Percentiles rank a stretch among this genome's conserved stretches.
These are phyloP conservation scores for Ophion obscuratus DNA, from an alignment of 2,888 invertebrate genomes.

Conservation along the genomic window DNA sequence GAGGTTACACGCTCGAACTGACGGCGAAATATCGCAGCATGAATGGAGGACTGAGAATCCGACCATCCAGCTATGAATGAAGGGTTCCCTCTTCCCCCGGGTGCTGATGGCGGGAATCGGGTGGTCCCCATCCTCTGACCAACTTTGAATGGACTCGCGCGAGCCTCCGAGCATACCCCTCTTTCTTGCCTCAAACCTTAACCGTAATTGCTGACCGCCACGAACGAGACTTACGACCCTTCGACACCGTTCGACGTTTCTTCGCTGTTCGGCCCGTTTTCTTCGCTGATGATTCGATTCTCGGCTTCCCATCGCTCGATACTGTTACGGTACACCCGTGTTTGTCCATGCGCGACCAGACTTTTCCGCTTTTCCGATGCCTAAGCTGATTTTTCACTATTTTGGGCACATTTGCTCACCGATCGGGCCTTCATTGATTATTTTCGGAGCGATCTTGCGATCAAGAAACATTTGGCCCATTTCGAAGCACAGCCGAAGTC, in stretches of 20 bases:
- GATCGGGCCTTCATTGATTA: too few relatives aligned
- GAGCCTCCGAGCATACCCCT: conserved; percentile 33
- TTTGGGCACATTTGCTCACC: too few relatives aligned
- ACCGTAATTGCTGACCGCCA: conserved; percentile 67
- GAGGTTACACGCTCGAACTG: conserved; percentile 31
- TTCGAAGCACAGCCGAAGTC: too few relatives aligned
- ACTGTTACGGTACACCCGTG: not conserved
- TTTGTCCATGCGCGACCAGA: not conserved
- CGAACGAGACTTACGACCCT: conserved; percentile 68
- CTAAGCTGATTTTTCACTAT: too few relatives aligned
- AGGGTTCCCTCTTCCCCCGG: conserved; percentile 55
- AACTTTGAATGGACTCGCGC: conserved; percentile 54
- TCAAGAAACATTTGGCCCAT: too few relatives aligned
- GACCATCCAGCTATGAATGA: conserved; percentile 76
- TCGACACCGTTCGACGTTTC: conserved; percentile 58
- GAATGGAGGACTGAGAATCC: conserved; percentile 76
- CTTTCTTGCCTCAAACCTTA: conserved; percentile 29
- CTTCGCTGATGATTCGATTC: conserved; percentile 28
- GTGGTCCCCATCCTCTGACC: conserved; percentile 4
- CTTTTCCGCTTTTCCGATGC: too few relatives aligned
- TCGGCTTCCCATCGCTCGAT: conserved; percentile 9
- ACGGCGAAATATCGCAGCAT: conserved; percentile 75
- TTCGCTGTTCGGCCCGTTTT: conserved; percentile 23
- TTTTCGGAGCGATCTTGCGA: too few relatives aligned
- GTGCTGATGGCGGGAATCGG: conserved; percentile 72